Evolutionary conservation across 2,797 vertebrate species (phyloP).

Genomic region (Buceros bicornis): DNA sequence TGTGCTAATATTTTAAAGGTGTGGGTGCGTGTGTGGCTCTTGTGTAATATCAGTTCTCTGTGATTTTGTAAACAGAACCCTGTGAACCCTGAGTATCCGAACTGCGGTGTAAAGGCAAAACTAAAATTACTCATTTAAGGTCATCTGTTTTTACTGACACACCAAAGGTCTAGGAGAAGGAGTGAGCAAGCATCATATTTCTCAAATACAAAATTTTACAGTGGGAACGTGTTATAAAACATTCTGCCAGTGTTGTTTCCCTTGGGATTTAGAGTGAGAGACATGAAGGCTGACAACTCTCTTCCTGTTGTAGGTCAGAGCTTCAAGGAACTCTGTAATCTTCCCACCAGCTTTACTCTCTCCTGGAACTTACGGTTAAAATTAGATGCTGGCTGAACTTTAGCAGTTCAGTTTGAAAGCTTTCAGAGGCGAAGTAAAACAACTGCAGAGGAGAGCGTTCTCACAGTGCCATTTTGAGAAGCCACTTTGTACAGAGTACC

Average conservation of each 20-base stretch:
- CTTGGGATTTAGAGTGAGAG: slow-evolving; percentile 86
- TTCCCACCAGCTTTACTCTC: slow-evolving; percentile 92
- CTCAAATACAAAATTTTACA: slow-evolving; percentile 83
- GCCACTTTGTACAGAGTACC: slow-evolving; percentile 62
- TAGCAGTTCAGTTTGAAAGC: slow-evolving; percentile 80
- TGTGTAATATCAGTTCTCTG: slow-evolving; percentile 34
- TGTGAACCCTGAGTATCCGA: slow-evolving; percentile 56
- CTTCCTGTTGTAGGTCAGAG: slow-evolving; percentile 94
- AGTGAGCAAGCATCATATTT: slow-evolving; percentile 75
- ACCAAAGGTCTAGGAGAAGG: slow-evolving; percentile 62
- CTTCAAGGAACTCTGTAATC: slow-evolving; percentile 90
- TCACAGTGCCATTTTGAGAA: slow-evolving; percentile 83
- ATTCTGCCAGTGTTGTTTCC: slow-evolving; percentile 92
- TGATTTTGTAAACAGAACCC: slow-evolving; percentile 64
- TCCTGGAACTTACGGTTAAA: slow-evolving; percentile 91
- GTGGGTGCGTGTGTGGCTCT: slow-evolving; percentile 39
- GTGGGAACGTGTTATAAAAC: slow-evolving; percentile 91
- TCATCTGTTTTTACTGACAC: slow-evolving; percentile 74
- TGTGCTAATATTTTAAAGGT: slow-evolving; percentile 56
- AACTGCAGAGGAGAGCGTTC: slow-evolving; percentile 76
- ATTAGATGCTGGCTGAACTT: slow-evolving; percentile 90
- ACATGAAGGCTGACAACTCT: slow-evolving; percentile 87
- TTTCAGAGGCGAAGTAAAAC: slow-evolving; percentile 82
- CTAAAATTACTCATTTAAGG: slow-evolving; percentile 72
- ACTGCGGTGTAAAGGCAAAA: slow-evolving; percentile 62